Evolutionary conservation across 2,888 invertebrate genomes (phyloP).

Genomic region (Pegoplata infirma): DNA sequence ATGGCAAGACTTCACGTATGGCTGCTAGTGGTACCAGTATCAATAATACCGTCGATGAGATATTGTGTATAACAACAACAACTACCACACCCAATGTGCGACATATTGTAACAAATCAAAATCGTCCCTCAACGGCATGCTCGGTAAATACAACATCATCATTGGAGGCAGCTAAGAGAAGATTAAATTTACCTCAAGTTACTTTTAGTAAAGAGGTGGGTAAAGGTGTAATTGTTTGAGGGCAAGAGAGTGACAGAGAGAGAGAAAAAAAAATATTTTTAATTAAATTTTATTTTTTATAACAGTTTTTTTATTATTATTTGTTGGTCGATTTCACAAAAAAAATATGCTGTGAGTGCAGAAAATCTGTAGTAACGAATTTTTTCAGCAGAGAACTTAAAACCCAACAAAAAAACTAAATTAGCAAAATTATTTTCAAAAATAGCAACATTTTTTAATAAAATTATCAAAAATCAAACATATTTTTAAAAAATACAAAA

Average conservation of each 20-base stretch:
- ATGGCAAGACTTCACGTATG: conserved; percentile 66
- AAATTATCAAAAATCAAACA: too few relatives aligned
- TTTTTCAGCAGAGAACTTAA: too few relatives aligned
- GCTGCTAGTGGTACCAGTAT: conserved; percentile 67
- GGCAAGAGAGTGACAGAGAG: background rate
- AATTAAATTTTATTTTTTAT: too few relatives aligned
- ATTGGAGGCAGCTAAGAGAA: conserved; percentile 81
- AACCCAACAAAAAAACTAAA: background rate
- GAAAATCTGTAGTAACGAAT: too few relatives aligned
- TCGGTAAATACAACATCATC: conserved; percentile 81
- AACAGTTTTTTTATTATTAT: too few relatives aligned
- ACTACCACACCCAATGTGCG: conserved; percentile 29
- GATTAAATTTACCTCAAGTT: conserved; percentile 87
- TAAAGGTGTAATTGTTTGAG: conserved; percentile 89
- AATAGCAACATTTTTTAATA: too few relatives aligned
- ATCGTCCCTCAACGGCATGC: conserved; percentile 84
- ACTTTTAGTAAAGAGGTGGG: conserved; percentile 95
- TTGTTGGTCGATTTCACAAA: conserved; percentile 61
- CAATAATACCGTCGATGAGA: conserved; percentile 54
- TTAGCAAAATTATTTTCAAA: background rate
- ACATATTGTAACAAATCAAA: conserved; percentile 28
- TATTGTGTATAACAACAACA: conserved; percentile 66
- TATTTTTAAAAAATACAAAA: too few relatives aligned
- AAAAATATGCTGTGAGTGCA: too few relatives aligned
- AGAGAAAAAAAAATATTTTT: too few relatives aligned